Conservation (phyloP, 2,888 invertebrate genomes). For the Andricus quercusramuli region DNA sequence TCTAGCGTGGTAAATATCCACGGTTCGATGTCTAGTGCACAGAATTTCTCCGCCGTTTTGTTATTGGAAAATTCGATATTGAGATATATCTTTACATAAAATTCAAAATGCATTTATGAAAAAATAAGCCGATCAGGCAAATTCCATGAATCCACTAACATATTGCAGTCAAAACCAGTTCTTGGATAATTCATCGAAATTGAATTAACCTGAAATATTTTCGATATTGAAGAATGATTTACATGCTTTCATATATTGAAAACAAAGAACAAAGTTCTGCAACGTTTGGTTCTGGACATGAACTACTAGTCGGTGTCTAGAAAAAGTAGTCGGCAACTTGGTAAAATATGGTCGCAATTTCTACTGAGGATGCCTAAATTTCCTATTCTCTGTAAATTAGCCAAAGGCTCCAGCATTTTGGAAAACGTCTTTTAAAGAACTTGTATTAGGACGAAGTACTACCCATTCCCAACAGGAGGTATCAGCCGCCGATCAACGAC, state of each 20-base stretch:
- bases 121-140: not conserved
- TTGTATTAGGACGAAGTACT: constrained; percentile 45
- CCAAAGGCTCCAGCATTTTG: constrained; percentile 11
- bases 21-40: not conserved
- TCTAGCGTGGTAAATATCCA: constrained; percentile 1
- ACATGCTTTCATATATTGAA: too few species aligned
- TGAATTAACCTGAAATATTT: not conserved
- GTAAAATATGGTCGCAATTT: too few species aligned
- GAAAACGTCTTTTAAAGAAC: constrained; percentile 36
- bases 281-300: not conserved
- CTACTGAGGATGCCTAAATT: not conserved
- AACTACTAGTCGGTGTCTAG: not conserved
- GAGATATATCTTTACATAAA: not conserved
- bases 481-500: constrained; percentile 54
- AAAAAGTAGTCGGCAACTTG: too few species aligned
- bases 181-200: not conserved
- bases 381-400: constrained; percentile 25
- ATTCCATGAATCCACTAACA: not conserved
- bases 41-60: not conserved
- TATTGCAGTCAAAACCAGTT: not conserved
- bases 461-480: constrained; percentile 49
- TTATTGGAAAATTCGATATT: not conserved
- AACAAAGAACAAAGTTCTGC: not conserved
- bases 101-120: not conserved
- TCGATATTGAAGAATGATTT: not conserved